Conservation (phyloP, 2,888 invertebrate genomes). For the Smittia sp. region DNA sequence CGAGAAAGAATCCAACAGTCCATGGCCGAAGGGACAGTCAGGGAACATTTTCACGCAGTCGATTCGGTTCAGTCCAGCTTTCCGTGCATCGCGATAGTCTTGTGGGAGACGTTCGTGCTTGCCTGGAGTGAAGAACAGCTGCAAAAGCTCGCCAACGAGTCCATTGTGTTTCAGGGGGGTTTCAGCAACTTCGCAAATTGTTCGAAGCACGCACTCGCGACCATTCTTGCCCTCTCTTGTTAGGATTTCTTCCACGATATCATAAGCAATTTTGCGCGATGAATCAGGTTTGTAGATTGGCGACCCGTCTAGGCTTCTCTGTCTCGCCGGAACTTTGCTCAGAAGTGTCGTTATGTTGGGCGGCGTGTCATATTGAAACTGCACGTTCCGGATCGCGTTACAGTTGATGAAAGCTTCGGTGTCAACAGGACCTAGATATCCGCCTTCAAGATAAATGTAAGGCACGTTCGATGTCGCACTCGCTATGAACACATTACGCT, state of each 20-base stretch:
- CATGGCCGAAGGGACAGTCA: conserved; percentile 32
- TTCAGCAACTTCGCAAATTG: conserved; percentile 32
- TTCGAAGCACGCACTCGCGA: conserved; percentile 22
- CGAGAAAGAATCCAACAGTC: conserved; percentile 29
- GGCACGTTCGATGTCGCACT: background rate
- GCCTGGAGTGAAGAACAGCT: conserved; percentile 38
- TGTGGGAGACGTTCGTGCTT: conserved; percentile 15
- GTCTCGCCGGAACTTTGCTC: background rate
- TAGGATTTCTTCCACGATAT: conserved; percentile 31
- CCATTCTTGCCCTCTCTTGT: conserved; percentile 29
- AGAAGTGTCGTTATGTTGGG: background rate
- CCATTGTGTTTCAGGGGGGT: conserved; percentile 31
- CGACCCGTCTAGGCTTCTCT: background rate
- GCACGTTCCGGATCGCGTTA: conserved; percentile 31
- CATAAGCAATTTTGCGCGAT: conserved; percentile 38
- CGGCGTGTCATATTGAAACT: conserved; percentile 38
- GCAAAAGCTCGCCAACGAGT: conserved; percentile 26
- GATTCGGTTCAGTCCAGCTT: conserved; percentile 24
- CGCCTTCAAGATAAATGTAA: background rate
- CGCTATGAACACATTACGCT: background rate
- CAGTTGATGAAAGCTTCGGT: conserved; percentile 35
- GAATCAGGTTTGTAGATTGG: conserved; percentile 11
- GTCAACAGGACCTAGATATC: conserved; percentile 36
- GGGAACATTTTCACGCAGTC: conserved; percentile 32
- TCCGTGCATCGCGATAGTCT: conserved; percentile 28